Evolutionary conservation across 2,888 invertebrate genomes (phyloP).

Genomic region (Myathropa florea): DNA sequence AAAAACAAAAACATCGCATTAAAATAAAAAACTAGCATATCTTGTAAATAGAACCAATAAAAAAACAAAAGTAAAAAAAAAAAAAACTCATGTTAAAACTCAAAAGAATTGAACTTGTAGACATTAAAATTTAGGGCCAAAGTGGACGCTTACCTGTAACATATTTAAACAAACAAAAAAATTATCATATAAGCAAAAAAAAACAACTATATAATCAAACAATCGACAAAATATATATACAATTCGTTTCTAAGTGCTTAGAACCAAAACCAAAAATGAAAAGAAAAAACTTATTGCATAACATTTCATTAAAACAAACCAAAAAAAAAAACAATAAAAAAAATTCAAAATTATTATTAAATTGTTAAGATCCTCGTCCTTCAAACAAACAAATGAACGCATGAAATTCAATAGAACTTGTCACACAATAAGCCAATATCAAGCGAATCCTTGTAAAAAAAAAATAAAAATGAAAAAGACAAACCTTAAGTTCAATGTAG

Average conservation of each 20-base stretch:
- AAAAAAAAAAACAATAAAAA: not conserved
- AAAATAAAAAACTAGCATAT: conserved; percentile 26
- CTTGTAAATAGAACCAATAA: conserved; percentile 50
- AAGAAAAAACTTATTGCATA: conserved; percentile 29
- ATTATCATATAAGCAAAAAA: conserved; percentile 18
- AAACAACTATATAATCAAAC: conserved; percentile 27
- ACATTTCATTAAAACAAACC: not conserved
- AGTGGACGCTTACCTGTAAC: conserved; percentile 64
- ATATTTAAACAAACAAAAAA: conserved; percentile 36
- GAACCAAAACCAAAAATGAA: conserved; percentile 20
- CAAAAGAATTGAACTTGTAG: conserved; percentile 15
- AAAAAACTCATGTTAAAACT: not conserved
- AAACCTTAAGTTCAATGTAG: conserved; percentile 62
- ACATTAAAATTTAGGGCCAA: conserved; percentile 50
- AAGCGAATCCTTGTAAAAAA: conserved; percentile 40
- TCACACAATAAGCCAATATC: conserved; percentile 17
- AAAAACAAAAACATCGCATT: not conserved
- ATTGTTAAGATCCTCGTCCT: conserved; percentile 44
- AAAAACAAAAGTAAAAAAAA: no score
- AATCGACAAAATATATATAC: conserved; percentile 3
- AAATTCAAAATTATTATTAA: conserved; percentile 46
- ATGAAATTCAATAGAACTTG: conserved; percentile 13
- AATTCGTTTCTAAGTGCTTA: conserved; percentile 51
- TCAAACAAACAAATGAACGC: conserved; percentile 31
- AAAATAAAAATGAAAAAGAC: conserved; percentile 15